phyloP scores from a whole-genome alignment of 2,888 invertebrate genomes.

The Eubasilissa splendida region DNA sequence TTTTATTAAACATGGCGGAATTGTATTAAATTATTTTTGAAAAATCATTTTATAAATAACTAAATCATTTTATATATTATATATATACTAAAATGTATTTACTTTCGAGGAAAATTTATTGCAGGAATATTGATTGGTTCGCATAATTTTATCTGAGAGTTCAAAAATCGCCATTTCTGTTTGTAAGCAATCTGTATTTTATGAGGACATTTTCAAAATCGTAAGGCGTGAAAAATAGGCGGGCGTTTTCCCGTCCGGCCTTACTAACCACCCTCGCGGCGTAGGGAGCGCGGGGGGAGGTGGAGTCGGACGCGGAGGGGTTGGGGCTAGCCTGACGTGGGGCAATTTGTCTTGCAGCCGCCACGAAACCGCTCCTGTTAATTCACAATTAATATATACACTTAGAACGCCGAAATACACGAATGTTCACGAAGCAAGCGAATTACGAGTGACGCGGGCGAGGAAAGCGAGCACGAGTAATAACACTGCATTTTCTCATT shows the following conservation, averaged over 20 bases:
- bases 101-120: too few species aligned
- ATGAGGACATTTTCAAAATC: conserved; percentile 40
- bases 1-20: too few species aligned
- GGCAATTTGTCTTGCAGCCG: conserved; percentile 55
- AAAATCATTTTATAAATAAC: too few species aligned
- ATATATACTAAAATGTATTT: too few species aligned
- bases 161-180: not conserved
- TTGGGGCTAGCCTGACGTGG: conserved; percentile 51
- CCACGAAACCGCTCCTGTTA: conserved; percentile 55
- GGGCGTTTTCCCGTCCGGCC: conserved; percentile 30
- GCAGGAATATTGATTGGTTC: too few species aligned
- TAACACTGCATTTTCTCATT: not conserved
- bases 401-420: conserved; percentile 39
- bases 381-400: conserved; percentile 58
- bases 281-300: not conserved
- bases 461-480: conserved; percentile 7
- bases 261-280: conserved; percentile 27
- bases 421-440: conserved; percentile 41
- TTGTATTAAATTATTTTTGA: too few species aligned
- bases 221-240: conserved; percentile 39
- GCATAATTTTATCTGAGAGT: too few species aligned
- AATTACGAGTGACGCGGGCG: conserved; percentile 33
- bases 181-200: conserved; percentile 26
- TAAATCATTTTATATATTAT: too few species aligned
- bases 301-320: not conserved